A percentile compares a stretch with the other conserved stretches of the same genome.
phyloP scores from a whole-genome alignment of 1,140 invertebrate species.

The Sitophilus oryzae region DNA sequence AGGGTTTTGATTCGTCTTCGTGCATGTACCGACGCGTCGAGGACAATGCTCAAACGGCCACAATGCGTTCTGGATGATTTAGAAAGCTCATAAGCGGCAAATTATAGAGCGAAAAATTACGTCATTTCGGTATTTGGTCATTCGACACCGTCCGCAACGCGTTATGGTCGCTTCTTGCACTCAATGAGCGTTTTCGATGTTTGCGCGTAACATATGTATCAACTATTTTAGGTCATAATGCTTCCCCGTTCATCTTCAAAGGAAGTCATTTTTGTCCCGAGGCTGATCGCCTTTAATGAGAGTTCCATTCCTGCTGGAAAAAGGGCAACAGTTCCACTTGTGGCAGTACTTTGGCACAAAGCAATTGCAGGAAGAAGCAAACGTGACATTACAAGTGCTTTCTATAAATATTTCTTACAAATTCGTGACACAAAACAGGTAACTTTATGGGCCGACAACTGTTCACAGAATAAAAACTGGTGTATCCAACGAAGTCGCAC shows the following conservation, averaged over 20 bases:
- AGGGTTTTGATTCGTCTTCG: too few relatives aligned
- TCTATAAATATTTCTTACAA: slow-evolving; percentile 22
- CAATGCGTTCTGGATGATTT: too few relatives aligned
- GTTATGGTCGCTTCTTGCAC: too few relatives aligned
- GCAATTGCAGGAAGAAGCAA: slow-evolving; percentile 23
- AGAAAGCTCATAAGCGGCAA: too few relatives aligned
- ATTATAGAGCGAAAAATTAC: too few relatives aligned
- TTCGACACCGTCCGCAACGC: too few relatives aligned
- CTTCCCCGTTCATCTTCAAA: slow-evolving; percentile 23
- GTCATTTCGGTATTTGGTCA: too few relatives aligned
- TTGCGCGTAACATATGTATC: too few relatives aligned
- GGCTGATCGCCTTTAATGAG: slow-evolving; percentile 24
- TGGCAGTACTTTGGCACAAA: slow-evolving; percentile 26
- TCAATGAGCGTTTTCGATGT: too few relatives aligned
- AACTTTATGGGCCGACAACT: slow-evolving; percentile 19
- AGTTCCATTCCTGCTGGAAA: slow-evolving; percentile 20
- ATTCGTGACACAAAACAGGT: slow-evolving; percentile 8
- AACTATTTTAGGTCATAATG: too few relatives aligned
- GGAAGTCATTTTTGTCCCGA: slow-evolving; percentile 22
- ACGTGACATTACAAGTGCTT: slow-evolving; percentile 26
- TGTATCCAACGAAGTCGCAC: neutral
- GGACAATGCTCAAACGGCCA: too few relatives aligned
- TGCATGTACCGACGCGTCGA: too few relatives aligned
- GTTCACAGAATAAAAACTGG: slow-evolving; percentile 22
- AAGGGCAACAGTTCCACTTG: slow-evolving; percentile 6